Evolutionary conservation across 1,140 invertebrate genomes (phyloP).

Genomic region (Coelopa frigida): DNA sequence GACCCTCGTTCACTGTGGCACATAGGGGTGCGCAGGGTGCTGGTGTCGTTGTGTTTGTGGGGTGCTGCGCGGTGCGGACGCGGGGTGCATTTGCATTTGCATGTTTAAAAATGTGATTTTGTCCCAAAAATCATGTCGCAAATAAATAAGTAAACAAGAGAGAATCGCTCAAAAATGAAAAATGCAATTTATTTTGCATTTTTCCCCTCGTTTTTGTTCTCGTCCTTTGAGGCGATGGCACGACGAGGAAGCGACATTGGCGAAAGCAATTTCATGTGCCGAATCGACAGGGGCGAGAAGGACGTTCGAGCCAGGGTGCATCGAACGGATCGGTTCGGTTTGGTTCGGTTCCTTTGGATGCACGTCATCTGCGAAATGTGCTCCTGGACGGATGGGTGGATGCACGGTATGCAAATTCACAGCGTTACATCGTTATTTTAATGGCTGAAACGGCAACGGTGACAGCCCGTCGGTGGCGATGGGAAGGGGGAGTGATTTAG

Average conservation of each 20-base stretch:
- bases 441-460: neutral
- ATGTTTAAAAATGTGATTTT: slow-evolving; percentile 36
- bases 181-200: slow-evolving; percentile 26
- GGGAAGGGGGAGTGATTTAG: neutral
- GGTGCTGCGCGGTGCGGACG: neutral
- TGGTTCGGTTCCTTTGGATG: slow-evolving; percentile 3
- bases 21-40: slow-evolving; percentile 3
- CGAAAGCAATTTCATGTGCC: neutral
- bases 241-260: neutral
- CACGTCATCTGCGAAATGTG: neutral
- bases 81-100: slow-evolving; percentile 25
- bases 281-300: neutral
- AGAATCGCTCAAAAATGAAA: slow-evolving; percentile 34
- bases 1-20: slow-evolving; percentile 1
- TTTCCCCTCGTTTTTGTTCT: slow-evolving; percentile 2
- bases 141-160: slow-evolving; percentile 15
- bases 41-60: neutral
- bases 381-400: neutral
- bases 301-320: neutral
- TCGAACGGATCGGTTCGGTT: slow-evolving; percentile 1
- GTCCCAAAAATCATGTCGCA: slow-evolving; percentile 18
- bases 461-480: neutral
- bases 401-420: slow-evolving; percentile 12
- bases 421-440: slow-evolving; percentile 12
- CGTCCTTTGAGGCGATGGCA: neutral